Base-by-base conservation (phyloP, 2,888 invertebrate species). In the Yponomeuta sedellus region DNA sequence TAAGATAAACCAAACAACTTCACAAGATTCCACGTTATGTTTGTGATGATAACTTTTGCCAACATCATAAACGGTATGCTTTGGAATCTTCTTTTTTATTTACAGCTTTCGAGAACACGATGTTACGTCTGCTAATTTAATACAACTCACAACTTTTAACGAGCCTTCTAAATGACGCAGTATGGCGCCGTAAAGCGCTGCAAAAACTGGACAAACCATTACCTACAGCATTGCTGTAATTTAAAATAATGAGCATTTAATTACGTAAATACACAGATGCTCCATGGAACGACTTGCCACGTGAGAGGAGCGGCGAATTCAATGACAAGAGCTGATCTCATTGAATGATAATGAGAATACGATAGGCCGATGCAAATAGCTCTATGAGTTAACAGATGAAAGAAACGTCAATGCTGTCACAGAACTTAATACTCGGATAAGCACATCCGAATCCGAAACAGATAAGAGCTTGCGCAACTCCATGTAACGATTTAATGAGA, bases 191-290 rank as follows among this genome's bases (percentile, higher is more conserved):
- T 68, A 66, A 68, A 70, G 69, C 44, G 16, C 65, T 72, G 66
- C 63, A 68, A 66, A 66, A 66, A 52, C 69, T 72, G 71, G 75
- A 69, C 75, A 72, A 74, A 71, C 75, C 76, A 79, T 78, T 78
- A 79, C 77, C 74, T 71, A 72, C 69, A 64, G 39, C 67, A 73
- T 70, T 73, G 65, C 68, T 70, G 72, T 75, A 77, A 79, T 79
- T 77, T 76, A 74, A 76, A 75, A 77, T 79, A 74, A 77, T 77
- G 76, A 77, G 74, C 75, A 73, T 73, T 73, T 73, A 74, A 78
- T 77, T 77, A 77, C 70, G 74, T 71, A 72, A 71, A 72, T 16
- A 52, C 71, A 72, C 66, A 71, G 20, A 44, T 61, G 61, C 44
- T 10, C 16, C 11, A 34, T 12, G 40, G 20, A 16, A 16, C 25